Evolutionary conservation across 2,888 invertebrate species (phyloP), one percentile per base, ranked within the genome.

Genomic region (Ichneumoninae sp.): DNA sequence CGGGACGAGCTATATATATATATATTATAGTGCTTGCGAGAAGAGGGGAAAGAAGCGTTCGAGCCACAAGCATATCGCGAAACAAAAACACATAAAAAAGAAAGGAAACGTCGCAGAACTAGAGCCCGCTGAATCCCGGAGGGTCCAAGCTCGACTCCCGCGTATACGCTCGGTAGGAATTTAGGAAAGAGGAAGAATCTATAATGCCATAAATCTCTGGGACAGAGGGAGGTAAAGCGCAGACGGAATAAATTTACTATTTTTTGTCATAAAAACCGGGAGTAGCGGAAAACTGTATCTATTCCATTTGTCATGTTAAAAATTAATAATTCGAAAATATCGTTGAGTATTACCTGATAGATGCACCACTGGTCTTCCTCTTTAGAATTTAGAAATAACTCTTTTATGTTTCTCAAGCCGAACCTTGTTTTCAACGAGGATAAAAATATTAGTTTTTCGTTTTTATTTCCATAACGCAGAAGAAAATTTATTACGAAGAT

Each of bases 161-260:
- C 70, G 65, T 73, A 82, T 83, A 85, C 76, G 83, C 66, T 82
- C 63, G 81, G 83, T 75, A 84, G 83, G 85, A 85, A 86, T 85
- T 85, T 88, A 83, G 83, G 87, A 87, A 88, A 88, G 86, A 88
- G 88, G 88, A 91, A 91, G 90, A 90, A 92, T 93, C 93, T 92
- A 92, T 92, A 92, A 92, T 91, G 91, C 91, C 91, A 91, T 93
- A 92, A 92, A 92, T 93, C 91, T 92, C 88, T 80, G 85, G 87
- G 85, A 78, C 79, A 71, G 68, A 50, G 85, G 85, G 76, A 86
- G 83, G 86, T 77, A 79, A 86, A 85, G 69, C 78, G 81, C 82
- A 78, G 87, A 57, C 83, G 83, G 89, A 88, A 89, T 88, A 89
- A 91, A 91, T 91, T 91, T 90, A 89, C 88, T 44, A 8, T 40